Evolutionary conservation across 1,140 invertebrate genomes (phyloP), one percentile per base, ranked within the genome.

Genomic region (Pentalonia nigronervosa): DNA sequence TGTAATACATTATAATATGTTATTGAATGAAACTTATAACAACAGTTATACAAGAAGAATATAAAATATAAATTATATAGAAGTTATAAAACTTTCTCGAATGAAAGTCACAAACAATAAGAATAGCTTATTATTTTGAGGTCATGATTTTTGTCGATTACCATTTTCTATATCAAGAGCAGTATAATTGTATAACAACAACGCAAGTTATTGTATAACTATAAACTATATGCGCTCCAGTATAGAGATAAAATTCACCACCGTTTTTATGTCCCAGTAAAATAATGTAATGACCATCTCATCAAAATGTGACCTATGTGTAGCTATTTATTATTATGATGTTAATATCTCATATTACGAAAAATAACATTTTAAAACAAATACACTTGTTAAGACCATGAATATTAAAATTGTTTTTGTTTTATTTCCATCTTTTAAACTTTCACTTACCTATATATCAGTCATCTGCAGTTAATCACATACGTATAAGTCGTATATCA

Each of bases 101-200:
- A 91, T 91, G 53, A 67, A 91, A 91, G 86, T 88, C 86, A 88
- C 86, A 30, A 87, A 48, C 84, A 87, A 87, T 87, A 48, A 48
- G 41, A 87, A 87, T 47, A 30, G 41, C 14, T 30, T 25, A 87
- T 47, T 86, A 86, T 86, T 76, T 87, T n/a, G 30, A n/a, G 25
- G 30, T 48, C 84, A 45, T 87, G 45, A 87, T 87, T 87, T 45
- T 41, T 76, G 23, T 45, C 83, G 83, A 84, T 84, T 84, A 41
- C 83, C 21, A 87, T 87, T 87, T 87, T 86, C 45, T 87, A 34
- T 87, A 87, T 87, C 45, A 87, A 87, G 84, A 87, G 84, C 83
- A 84, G 45, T 45, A 84, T 87, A 47, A 30, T 87, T 87, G 30
- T 87, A 87, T 48, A 87, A 87, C 45, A 87, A 87, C 81, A 21